Base-by-base conservation (phyloP, 2,113 vertebrate genomes). In the Lanius ludovicianus region DNA sequence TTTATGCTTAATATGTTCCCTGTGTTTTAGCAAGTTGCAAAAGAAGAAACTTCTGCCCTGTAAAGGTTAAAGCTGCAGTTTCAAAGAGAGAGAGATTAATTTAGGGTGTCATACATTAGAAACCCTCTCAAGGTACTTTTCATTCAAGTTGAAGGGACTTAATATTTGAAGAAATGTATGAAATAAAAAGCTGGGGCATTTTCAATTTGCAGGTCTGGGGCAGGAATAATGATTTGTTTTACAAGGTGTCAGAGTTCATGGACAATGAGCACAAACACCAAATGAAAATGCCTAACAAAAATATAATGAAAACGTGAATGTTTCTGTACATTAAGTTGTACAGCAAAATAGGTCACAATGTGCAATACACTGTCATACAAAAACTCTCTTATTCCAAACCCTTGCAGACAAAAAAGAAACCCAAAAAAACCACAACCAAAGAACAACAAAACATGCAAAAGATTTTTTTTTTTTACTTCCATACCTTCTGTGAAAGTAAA, bases 171-270 rank as follows among this genome's bases (percentile, higher is more conserved):
- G 55, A 93, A 87, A 89, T 50, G 30, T 41, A 90, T 65, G 44
- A 94, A 96, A 93, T 49, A 89, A 50, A 87, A 94, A 93, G 56
- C 63, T 49, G 44, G 57, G 64, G 31, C 42, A 89, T 75, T 90
- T 90, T 90, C 80, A 93, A 44, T 68, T 87, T 92, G 79, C 64
- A 82, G 30, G 70, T 92, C 86, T 96, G 60, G 53, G 31, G 33
- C 50, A 95, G 90, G 93, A 87, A 42, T 91, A 95, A 81, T 37
- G 53, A 87, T 94, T 78, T 84, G 35, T 84, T 96, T 95, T 90
- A 97, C 52, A 94, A 90, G 94, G 75, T 88, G 82, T 79, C 68
- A 84, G 89, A 93, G 90, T 94, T 96, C 90, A 96, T 42, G 73
- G 91, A 70, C 78, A 88, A 57, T 27, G 25, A 86, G 31, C 68